phyloP scores from a whole-genome alignment of 2,888 invertebrate genomes.

The Epirrita christyi region DNA sequence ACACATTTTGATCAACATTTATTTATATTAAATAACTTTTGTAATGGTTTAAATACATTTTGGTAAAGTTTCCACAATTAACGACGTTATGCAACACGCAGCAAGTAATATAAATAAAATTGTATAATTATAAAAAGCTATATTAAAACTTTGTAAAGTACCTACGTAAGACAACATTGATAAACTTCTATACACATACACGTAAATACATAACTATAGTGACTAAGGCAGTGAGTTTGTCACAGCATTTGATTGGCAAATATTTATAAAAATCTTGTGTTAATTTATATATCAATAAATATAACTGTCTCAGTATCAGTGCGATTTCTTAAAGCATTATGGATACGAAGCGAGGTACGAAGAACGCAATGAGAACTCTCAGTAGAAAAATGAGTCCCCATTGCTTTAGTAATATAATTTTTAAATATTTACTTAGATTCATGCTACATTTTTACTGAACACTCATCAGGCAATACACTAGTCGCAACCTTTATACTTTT shows the following conservation, averaged over 20 bases:
- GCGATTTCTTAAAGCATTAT: slow-evolving; percentile 19
- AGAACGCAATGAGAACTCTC: slow-evolving; percentile 1
- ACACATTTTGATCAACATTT: not conserved
- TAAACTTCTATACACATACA: slow-evolving; percentile 9
- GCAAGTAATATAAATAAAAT: slow-evolving; percentile 13
- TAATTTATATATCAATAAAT: not conserved
- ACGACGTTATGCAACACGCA: slow-evolving; percentile 20
- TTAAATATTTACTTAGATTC: slow-evolving; percentile 2
- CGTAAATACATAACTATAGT: not conserved
- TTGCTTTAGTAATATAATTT: slow-evolving; percentile 4
- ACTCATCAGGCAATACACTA: slow-evolving; percentile 28
- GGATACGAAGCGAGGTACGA: slow-evolving; percentile 37
- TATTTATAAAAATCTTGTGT: slow-evolving; percentile 10
- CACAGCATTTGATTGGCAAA: slow-evolving; percentile 22
- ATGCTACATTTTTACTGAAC: slow-evolving; percentile 35
- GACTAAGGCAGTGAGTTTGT: slow-evolving; percentile 18
- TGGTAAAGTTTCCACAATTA: slow-evolving; percentile 20
- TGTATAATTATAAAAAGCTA: slow-evolving; percentile 29
- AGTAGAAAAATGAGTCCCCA: not conserved
- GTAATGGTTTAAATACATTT: slow-evolving; percentile 14
- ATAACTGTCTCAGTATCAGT: slow-evolving; percentile 13
- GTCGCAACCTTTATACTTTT: slow-evolving; percentile 5
- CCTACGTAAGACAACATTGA: slow-evolving; percentile 2
- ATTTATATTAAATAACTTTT: slow-evolving; percentile 1
- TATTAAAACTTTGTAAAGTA: not conserved